Evolutionary conservation across 1,140 invertebrate species (phyloP).

Genomic region (Nixonia krombeini): DNA sequence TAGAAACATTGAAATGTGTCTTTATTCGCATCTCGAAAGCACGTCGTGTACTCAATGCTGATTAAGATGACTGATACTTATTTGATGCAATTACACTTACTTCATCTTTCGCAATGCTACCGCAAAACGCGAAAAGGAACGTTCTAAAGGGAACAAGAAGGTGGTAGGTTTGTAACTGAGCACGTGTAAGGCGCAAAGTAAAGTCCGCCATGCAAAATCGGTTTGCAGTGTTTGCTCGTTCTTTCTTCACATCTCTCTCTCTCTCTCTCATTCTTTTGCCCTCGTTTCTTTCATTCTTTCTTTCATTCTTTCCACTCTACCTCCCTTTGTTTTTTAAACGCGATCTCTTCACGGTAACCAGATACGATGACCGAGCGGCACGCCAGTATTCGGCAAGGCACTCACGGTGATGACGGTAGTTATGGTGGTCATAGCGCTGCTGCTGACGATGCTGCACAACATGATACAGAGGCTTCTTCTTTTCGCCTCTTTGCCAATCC

Average conservation of each 20-base stretch:
- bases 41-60: too few species aligned
- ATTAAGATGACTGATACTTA: too few species aligned
- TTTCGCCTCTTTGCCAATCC: constrained; percentile 18
- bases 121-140: too few species aligned
- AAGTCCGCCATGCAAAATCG: constrained; percentile 44
- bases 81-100: too few species aligned
- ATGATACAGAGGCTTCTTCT: constrained; percentile 24
- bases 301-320: constrained; percentile 12
- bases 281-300: constrained; percentile 27
- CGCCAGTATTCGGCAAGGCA: constrained; percentile 42
- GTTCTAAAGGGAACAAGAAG: background rate
- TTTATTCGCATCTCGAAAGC: too few species aligned
- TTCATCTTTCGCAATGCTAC: too few species aligned
- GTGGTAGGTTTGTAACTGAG: constrained; percentile 1
- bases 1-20: too few species aligned
- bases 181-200: constrained; percentile 13
- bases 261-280: constrained; percentile 21
- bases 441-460: constrained; percentile 32
- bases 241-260: constrained; percentile 15
- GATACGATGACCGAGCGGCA: constrained; percentile 55
- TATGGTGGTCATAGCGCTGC: constrained; percentile 28
- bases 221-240: constrained; percentile 17
- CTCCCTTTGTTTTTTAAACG: constrained; percentile 32
- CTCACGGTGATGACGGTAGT: constrained; percentile 33
- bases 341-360: constrained; percentile 52